Percentiles rank a stretch among this genome's conserved stretches.
phyloP scores from a whole-genome alignment of 2,888 invertebrate genomes.

The Serrognathus titanus region DNA sequence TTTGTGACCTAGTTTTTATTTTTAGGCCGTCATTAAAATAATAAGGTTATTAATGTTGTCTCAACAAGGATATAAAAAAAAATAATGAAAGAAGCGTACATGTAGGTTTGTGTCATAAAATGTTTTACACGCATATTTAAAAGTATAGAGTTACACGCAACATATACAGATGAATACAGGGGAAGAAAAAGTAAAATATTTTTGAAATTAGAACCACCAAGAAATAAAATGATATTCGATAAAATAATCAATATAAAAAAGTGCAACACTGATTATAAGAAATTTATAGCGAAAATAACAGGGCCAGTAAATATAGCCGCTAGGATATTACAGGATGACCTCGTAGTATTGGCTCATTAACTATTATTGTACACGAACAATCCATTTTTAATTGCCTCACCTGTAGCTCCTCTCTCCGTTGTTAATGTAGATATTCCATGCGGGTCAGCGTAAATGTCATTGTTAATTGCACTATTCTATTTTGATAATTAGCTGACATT shows the following conservation, averaged over 20 bases:
- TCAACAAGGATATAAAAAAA: too few relatives aligned
- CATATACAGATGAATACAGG: too few relatives aligned
- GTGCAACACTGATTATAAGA: background rate
- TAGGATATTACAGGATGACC: background rate
- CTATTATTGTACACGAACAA: constrained; percentile 4
- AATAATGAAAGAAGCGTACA: too few relatives aligned
- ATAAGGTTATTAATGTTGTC: too few relatives aligned
- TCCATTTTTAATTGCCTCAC: background rate
- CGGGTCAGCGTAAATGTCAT: constrained; percentile 8
- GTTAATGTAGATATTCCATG: background rate
- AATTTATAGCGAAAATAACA: constrained; percentile 3
- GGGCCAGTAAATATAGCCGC: too few relatives aligned
- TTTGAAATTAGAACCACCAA: too few relatives aligned
- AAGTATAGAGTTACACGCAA: too few relatives aligned
- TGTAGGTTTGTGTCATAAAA: too few relatives aligned
- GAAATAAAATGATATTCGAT: background rate
- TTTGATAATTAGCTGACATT: constrained; percentile 10
- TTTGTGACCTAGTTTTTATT: too few relatives aligned
- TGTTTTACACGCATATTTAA: too few relatives aligned
- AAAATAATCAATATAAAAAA: constrained; percentile 8
- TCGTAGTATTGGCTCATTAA: constrained; percentile 9
- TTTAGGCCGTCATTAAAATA: too few relatives aligned
- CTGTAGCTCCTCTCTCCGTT: background rate
- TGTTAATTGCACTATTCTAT: constrained; percentile 10
- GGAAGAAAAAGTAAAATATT: too few relatives aligned